Conservation (phyloP, 2,888 invertebrate species). For the Volucella bombylans region DNA sequence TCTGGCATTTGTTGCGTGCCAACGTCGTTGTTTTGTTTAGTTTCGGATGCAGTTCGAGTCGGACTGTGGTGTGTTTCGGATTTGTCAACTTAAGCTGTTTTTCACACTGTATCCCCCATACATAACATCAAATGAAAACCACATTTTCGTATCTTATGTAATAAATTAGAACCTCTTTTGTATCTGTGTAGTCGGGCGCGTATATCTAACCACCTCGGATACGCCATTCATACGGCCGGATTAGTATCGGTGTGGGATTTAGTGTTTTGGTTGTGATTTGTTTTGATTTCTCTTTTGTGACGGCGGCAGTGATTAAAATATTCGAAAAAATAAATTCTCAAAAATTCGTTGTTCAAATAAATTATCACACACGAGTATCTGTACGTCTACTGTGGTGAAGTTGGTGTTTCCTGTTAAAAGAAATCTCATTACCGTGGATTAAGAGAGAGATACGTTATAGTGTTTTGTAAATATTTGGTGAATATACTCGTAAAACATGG, state of each 20-base stretch:
- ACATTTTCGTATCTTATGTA: conserved; percentile 35
- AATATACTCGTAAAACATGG: conserved; percentile 1
- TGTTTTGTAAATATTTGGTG: conserved; percentile 23
- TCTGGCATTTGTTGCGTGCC: conserved; percentile 15
- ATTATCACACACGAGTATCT: neutral
- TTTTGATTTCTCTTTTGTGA: conserved; percentile 40
- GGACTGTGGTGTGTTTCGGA: conserved; percentile 2
- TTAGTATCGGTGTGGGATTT: conserved; percentile 4
- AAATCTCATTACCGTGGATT: conserved; percentile 1
- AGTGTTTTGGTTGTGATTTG: conserved; percentile 43
- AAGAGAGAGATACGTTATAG: neutral
- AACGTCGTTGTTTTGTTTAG: conserved; percentile 11
- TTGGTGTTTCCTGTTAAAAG: conserved; percentile 22
- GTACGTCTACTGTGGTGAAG: too few species aligned
- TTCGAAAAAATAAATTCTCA: too few species aligned
- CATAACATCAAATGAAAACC: too few species aligned
- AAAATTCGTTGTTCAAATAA: conserved; percentile 24
- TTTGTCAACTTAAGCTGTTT: conserved; percentile 15
- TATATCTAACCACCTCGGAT: too few species aligned
- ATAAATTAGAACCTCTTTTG: conserved; percentile 9
- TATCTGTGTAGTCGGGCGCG: neutral
- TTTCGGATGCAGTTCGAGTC: conserved; percentile 1
- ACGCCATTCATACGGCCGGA: neutral
- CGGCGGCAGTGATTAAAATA: conserved; percentile 8
- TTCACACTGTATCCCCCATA: neutral